Conservation (phyloP, 2,797 vertebrate species). For the Acipenser ruthenus region DNA sequence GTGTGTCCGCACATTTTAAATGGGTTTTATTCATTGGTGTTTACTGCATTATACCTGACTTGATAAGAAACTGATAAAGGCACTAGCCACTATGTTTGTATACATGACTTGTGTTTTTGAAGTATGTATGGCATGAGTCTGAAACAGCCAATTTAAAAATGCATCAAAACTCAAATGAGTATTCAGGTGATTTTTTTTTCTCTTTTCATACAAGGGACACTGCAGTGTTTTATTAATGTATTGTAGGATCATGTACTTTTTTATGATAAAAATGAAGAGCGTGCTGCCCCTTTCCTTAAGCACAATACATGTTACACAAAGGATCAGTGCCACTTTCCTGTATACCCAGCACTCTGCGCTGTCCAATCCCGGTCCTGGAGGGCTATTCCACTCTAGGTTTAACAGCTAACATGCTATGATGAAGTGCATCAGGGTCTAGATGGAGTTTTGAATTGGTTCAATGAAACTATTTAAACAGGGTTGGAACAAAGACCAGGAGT, state of each 20-base stretch:
- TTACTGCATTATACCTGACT: neutral
- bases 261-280: neutral
- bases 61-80: neutral
- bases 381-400: too few relatives aligned
- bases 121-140: neutral
- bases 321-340: too few relatives aligned
- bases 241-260: neutral
- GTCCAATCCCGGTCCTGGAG: too few relatives aligned
- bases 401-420: too few relatives aligned
- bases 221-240: neutral
- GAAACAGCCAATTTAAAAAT: neutral
- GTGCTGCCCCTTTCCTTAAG: slow-evolving; percentile 1
- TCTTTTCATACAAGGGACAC: neutral
- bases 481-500: too few relatives aligned
- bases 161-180: neutral
- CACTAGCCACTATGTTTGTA: neutral
- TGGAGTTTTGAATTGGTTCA: too few relatives aligned
- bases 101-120: neutral
- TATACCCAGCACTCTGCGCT: too few relatives aligned
- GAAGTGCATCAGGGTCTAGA: too few relatives aligned
- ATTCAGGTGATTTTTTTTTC: neutral
- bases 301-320: neutral
- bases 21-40: neutral
- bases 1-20: neutral
- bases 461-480: too few relatives aligned